Evolutionary conservation across 2,113 vertebrate genomes (phyloP), one percentile per base, ranked within the genome.

Genomic region (Strix aluco): DNA sequence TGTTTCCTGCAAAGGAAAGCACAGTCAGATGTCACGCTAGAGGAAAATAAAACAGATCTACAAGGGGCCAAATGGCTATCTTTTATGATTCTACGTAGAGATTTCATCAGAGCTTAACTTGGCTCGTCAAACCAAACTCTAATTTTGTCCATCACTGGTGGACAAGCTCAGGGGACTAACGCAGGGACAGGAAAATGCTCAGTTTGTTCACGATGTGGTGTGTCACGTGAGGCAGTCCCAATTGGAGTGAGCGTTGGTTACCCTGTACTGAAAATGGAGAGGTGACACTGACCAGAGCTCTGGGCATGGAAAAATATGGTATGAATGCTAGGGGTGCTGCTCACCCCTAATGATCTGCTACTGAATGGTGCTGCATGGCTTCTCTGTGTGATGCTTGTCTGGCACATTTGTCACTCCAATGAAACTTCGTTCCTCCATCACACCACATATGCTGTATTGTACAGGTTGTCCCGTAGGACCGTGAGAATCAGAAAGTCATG

Each of bases 1-100:
- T 89, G 51, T 87, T 97, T 97, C 63, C 67, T 73, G 62, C 23
- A 55, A 91, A 83, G 71, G 58, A 93, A 93, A 86, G 54, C 55
- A 38, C 49, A 73, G 75, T 86, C 25, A 2, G 63, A 47, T 93
- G 81, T 93, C 88, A 91, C 0, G 0, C 71, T 46, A 81, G 32
- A 80, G 42, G 67, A 88, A 91, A 83, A 92, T 40, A 86, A 70
- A 85, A 62, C 51, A 88, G 52, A 46, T 42, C 42, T 81, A 19
- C 14, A 19, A 4, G 7, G 26, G 42, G 38, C 32, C 42, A 88
- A 47, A 73, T 0, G 7, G n/a, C 26, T 81, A 16, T 62, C 47
- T 91, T 83, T 84, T 78, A 52, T 0, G 3, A 34, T 9, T 61
- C 65, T 93, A 5, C 0, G 0, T 25, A 63, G 36, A 86, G 20